phyloP scores from a whole-genome alignment of 1,140 invertebrate genomes.

The Euwallacea similis region DNA sequence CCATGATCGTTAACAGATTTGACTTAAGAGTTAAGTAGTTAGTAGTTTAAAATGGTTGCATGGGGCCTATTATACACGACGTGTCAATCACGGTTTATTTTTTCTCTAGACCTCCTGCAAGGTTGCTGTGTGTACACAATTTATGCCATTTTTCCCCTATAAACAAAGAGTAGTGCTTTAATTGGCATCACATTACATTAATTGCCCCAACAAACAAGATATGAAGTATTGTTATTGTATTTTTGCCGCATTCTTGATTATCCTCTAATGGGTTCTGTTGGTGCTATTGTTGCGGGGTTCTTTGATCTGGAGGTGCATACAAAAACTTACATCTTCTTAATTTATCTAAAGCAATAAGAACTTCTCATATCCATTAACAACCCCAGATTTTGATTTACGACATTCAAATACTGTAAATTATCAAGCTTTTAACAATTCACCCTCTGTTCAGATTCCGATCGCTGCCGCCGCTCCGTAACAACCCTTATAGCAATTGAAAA shows the following conservation, averaged over 20 bases:
- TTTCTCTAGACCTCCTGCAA: too few relatives aligned
- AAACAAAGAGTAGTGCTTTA: too few relatives aligned
- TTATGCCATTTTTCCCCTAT: too few relatives aligned
- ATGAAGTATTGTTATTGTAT: too few relatives aligned
- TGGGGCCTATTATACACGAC: slow-evolving; percentile 10
- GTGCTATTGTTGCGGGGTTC: too few relatives aligned
- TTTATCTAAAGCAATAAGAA: too few relatives aligned
- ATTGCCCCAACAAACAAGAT: too few relatives aligned
- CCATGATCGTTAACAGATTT: slow-evolving; percentile 37
- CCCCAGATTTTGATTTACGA: slow-evolving; percentile 46
- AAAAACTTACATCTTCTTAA: too few relatives aligned
- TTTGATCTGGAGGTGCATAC: too few relatives aligned
- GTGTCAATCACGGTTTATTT: slow-evolving; percentile 19
- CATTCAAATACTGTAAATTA: slow-evolving; percentile 48
- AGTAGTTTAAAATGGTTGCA: slow-evolving; percentile 25
- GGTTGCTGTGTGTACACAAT: not conserved
- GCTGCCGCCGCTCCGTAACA: slow-evolving; percentile 22
- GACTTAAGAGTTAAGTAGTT: slow-evolving; percentile 7
- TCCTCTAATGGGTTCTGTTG: too few relatives aligned
- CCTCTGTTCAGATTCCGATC: slow-evolving; percentile 42
- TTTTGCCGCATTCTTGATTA: too few relatives aligned
- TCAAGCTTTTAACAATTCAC: slow-evolving; percentile 50
- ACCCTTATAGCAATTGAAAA: slow-evolving; percentile 15
- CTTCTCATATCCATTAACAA: slow-evolving; percentile 10
- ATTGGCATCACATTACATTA: too few relatives aligned